Base-by-base conservation (phyloP, 2,113 vertebrate species). In the Eubucco bourcierii region DNA sequence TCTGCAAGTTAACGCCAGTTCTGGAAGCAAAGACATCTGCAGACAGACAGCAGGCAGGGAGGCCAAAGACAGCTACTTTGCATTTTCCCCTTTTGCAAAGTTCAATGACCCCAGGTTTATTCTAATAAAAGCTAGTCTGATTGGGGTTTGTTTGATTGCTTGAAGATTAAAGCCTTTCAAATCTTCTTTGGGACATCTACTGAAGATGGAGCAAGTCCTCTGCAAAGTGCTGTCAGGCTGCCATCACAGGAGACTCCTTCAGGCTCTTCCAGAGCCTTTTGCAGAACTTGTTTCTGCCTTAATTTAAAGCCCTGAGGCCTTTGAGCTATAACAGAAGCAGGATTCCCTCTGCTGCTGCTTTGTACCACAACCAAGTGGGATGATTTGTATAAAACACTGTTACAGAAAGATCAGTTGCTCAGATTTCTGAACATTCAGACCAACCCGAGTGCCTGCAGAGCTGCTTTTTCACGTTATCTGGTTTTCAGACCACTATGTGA, bases 1-100 rank as follows among this genome's bases (percentile, higher is more conserved):
- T 28, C 70, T 19, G 2, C 0, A 0, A 52, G 33, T 31, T 39
- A 31, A 71, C 78, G 5, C 2, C 63, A 31, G 46, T 16, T 76
- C 39, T 70, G 31, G 76, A 63, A 80, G 61, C 64, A 85, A 21
- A 75, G 27, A 13, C 31, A 23, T 3, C 58, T 78, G 31, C 76
- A 75, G 39, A 25, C 76, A 77, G 67, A 12, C 56, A 46, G 28
- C 7, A 23, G 41, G 47, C 44, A 87, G 63, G n/a, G 53, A 33
- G 28, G 41, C 28, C 72, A 84, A 16, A 46, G 47, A 52, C 41
- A 63, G 67, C 58, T 74, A 7, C 73, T 90, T 67, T 80, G 67
- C 61, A 37, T 87, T 84, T 63, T n/a, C 17, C 75, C 53, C n/a
- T 12, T 79, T 76, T 82, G 37, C 31, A 44, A 67, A 86, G 28